Evolutionary conservation across 2,113 vertebrate species (phyloP), one percentile per base, ranked within the genome.

Genomic region (Hoplias malabaricus): DNA sequence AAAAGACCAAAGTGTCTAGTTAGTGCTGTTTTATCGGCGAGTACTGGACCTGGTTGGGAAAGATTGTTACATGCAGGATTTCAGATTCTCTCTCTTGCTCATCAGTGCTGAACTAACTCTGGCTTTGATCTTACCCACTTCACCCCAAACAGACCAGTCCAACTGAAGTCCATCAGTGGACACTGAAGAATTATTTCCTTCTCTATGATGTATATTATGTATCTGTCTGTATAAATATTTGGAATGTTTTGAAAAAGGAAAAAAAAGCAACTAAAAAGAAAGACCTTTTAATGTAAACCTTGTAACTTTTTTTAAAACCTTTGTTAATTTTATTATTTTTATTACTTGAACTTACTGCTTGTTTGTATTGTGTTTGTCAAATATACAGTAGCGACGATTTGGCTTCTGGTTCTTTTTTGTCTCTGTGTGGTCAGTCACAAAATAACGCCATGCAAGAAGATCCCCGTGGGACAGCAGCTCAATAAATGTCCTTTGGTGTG

Each of bases 181-280:
- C 66, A 61, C 42, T 57, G 70, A 54, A 70, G 81, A 72, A 53
- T 69, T 63, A 5, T 71, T 73, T 62, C 61, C 31, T 62, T 67
- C 43, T 68, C 69, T 74, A 79, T 73, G 75, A 48, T 77, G 62
- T 83, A 80, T 83, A 76, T 76, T 79, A 81, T 82, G 75, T 80
- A 82, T 81, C 75, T 86, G 87, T 79, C 75, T 86, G 87, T 90
- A 89, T 81, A 88, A 87, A 90, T 80, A 84, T 87, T 72, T 80
- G 75, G 76, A 84, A 36, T 61, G 77, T 75, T 71, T 69, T 80
- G 54, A 23, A 33, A n/a, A 56, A 77, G 65, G 73, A 75, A 78
- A 59, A 65, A 78, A 80, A 53, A 19, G 14, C 14, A 5, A n/a
- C 10, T 4, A 16, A 62, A 50, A 77, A 57, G 53, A 36, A 68